Conservation (phyloP, 2,113 vertebrate species). For the Pelecanoides urinatrix region DNA sequence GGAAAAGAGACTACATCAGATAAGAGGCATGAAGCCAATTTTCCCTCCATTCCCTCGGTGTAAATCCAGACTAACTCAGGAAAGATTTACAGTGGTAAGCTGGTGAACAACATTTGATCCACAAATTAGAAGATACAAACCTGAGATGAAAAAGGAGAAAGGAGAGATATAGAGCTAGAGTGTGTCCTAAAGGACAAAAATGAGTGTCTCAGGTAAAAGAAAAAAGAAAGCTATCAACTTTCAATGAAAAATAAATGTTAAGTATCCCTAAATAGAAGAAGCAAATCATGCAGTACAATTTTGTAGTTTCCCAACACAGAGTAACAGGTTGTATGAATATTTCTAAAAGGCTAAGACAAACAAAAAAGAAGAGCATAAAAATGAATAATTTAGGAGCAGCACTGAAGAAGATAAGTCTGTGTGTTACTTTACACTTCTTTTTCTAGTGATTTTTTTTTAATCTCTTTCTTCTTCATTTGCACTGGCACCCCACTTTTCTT, state of each 20-base stretch:
- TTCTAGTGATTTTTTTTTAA: not conserved
- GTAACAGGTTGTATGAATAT: not conserved
- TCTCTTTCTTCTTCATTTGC: not conserved
- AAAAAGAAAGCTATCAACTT: not conserved
- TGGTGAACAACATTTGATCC: not conserved
- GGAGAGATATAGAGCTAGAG: not conserved
- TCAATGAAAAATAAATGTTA: not conserved
- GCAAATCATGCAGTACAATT: not conserved
- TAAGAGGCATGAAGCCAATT: not conserved
- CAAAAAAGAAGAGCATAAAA: not conserved
- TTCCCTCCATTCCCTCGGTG: not conserved
- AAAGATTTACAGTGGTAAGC: not conserved
- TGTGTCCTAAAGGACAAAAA: not conserved
- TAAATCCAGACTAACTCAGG: not conserved
- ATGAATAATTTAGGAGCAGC: not conserved
- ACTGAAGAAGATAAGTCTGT: not conserved
- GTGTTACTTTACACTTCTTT: not conserved
- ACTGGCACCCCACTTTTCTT: not conserved
- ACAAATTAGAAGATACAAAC: not conserved
- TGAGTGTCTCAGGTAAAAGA: not conserved
- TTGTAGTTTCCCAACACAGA: not conserved
- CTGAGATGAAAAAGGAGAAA: not conserved
- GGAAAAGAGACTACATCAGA: not conserved
- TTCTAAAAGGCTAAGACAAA: not conserved
- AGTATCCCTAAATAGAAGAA: not conserved